phyloP scores from a whole-genome alignment of 1,140 invertebrate species.

The Trachymyrmex cornetzi region DNA sequence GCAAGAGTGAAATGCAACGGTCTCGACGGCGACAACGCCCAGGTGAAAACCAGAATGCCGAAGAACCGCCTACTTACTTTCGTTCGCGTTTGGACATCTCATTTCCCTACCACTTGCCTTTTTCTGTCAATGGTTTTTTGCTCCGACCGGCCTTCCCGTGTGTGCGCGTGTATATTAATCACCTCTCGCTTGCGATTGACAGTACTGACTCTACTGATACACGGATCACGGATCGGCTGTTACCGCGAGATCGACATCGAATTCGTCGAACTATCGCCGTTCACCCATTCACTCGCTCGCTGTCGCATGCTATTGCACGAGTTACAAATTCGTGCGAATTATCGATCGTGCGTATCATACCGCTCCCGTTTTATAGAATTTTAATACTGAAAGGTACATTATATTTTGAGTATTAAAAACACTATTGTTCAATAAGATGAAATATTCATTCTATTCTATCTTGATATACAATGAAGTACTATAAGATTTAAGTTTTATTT shows the following conservation, averaged over 20 bases:
- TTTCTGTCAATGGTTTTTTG: conserved; percentile 38
- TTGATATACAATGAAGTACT: no score
- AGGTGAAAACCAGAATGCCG: conserved; percentile 71
- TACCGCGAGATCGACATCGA: not conserved
- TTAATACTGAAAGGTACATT: no score
- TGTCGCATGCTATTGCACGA: not conserved
- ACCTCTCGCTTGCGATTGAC: no score
- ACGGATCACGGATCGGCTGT: not conserved
- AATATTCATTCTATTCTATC: no score
- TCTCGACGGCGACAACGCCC: conserved; percentile 79
- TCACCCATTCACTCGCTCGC: conserved; percentile 24
- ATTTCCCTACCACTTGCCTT: conserved; percentile 60
- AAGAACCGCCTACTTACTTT: conserved; percentile 80
- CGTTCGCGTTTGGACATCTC: conserved; percentile 74
- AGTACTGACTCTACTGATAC: not conserved
- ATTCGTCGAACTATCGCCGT: not conserved
- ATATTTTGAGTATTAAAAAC: no score
- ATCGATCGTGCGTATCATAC: conserved; percentile 38
- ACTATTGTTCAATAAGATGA: no score
- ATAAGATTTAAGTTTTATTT: no score
- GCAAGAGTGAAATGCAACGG: conserved; percentile 64
- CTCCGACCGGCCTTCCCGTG: not conserved
- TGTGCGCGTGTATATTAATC: not conserved
- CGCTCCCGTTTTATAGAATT: no score
- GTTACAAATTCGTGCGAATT: conserved; percentile 19